These are phyloP conservation scores for Ornithorhynchus anatinus DNA, from an alignment of 2,113 vertebrate genomes.

Conservation along the genomic window DNA sequence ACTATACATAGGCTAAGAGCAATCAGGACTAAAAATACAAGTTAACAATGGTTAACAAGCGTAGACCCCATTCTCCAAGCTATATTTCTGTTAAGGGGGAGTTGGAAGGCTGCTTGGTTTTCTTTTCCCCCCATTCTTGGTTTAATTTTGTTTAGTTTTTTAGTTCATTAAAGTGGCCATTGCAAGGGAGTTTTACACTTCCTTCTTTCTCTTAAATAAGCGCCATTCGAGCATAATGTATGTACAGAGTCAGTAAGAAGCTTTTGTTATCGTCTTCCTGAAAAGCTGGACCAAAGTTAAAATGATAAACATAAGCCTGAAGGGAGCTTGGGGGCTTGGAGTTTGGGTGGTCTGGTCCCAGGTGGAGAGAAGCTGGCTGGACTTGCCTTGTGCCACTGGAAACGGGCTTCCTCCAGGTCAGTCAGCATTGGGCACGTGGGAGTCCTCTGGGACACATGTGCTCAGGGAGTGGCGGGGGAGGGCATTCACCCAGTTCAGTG, in stretches of 20 bases:
- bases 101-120: constrained; percentile 14
- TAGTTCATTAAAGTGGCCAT: constrained; percentile 8
- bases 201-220: neutral
- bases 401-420: neutral
- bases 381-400: neutral
- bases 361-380: neutral
- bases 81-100: constrained; percentile 52
- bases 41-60: constrained; percentile 88
- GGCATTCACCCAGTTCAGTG: no score
- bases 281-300: constrained; percentile 56
- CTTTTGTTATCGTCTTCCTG: constrained; percentile 48
- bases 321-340: neutral
- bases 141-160: constrained; percentile 20
- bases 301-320: constrained; percentile 25
- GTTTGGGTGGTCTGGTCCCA: constrained; percentile 16
- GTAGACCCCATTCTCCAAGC: constrained; percentile 76
- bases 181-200: neutral
- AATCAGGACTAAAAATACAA: constrained; percentile 90
- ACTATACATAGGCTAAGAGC: constrained; percentile 91
- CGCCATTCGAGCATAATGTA: constrained; percentile 31
- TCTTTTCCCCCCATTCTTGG: constrained; percentile 5
- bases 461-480: no score
- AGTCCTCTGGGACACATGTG: neutral
- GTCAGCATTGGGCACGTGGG: neutral
- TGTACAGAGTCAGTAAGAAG: constrained; percentile 32